Percentiles rank a stretch among this genome's conserved stretches.
These are phyloP conservation scores for Plestiodon gilberti DNA, from an alignment of 2,113 vertebrate species.

Conservation along the genomic window DNA sequence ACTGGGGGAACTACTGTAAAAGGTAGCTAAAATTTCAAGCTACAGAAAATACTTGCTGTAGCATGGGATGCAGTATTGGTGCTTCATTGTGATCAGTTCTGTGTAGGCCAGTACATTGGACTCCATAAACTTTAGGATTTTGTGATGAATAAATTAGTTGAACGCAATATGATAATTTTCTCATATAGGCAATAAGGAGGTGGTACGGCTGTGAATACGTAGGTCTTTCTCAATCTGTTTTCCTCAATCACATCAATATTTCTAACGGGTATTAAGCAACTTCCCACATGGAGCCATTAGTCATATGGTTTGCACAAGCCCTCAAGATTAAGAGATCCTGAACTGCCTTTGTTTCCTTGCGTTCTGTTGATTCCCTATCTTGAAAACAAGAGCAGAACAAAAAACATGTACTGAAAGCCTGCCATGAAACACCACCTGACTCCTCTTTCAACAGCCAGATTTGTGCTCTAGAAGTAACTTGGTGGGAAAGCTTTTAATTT, in stretches of 20 bases:
- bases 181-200: background rate
- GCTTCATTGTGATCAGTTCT: conserved; percentile 47
- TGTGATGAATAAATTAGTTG: background rate
- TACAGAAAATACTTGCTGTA: conserved; percentile 50
- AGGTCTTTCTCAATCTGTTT: background rate
- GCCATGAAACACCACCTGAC: conserved; percentile 20
- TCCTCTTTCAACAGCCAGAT: conserved; percentile 26
- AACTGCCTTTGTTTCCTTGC: background rate
- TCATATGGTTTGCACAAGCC: background rate
- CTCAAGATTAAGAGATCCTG: background rate
- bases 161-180: background rate
- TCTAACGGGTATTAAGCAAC: background rate
- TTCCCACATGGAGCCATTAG: background rate
- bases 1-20: conserved; percentile 21
- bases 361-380: conserved; percentile 29
- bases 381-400: conserved; percentile 27
- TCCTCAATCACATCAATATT: background rate
- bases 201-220: background rate
- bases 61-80: conserved; percentile 4
- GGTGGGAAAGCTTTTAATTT: conserved; percentile 66
- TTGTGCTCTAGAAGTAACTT: conserved; percentile 59
- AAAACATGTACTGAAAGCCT: conserved; percentile 26
- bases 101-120: background rate
- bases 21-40: conserved; percentile 34
- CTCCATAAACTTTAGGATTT: background rate